Conservation (phyloP, 2,797 vertebrate genomes). For the Sebastes vulpes region DNA sequence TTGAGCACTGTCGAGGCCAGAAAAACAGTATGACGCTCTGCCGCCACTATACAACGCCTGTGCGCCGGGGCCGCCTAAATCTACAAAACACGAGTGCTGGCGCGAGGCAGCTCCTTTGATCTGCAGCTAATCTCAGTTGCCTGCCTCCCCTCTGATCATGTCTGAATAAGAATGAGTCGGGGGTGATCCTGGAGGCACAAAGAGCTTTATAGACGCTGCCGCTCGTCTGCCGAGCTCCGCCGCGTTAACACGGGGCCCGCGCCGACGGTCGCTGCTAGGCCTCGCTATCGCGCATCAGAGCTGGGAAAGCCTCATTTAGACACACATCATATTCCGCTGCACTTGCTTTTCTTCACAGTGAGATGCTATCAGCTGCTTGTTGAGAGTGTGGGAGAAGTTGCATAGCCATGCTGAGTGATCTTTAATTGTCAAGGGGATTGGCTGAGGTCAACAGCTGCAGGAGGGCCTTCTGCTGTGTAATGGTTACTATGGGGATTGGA, state of each 20-base stretch:
- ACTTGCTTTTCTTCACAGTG: conserved; percentile 62
- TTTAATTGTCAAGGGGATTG: conserved; percentile 76
- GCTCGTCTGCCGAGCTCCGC: conserved; percentile 67
- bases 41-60: conserved; percentile 67
- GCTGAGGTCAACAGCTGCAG: conserved; percentile 73
- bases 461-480: conserved; percentile 61
- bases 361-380: conserved; percentile 77
- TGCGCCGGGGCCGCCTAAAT: conserved; percentile 76
- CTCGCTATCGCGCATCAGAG: conserved; percentile 54
- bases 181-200: conserved; percentile 85
- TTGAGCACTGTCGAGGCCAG: conserved; percentile 70
- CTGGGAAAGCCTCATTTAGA: conserved; percentile 62
- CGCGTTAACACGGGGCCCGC: conserved; percentile 31
- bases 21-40: conserved; percentile 72
- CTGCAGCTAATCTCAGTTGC: conserved; percentile 87
- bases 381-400: conserved; percentile 76
- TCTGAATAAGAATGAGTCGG: conserved; percentile 88
- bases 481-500: conserved; percentile 51
- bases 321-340: conserved; percentile 56
- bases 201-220: conserved; percentile 81
- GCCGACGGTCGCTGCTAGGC: conserved; percentile 58
- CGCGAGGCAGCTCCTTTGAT: conserved; percentile 85
- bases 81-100: conserved; percentile 85
- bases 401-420: conserved; percentile 73
- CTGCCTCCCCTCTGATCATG: conserved; percentile 87